These are phyloP conservation scores for Hyperoplus lanceolatus DNA, from an alignment of 2,797 vertebrate genomes.

Conservation along the genomic window DNA sequence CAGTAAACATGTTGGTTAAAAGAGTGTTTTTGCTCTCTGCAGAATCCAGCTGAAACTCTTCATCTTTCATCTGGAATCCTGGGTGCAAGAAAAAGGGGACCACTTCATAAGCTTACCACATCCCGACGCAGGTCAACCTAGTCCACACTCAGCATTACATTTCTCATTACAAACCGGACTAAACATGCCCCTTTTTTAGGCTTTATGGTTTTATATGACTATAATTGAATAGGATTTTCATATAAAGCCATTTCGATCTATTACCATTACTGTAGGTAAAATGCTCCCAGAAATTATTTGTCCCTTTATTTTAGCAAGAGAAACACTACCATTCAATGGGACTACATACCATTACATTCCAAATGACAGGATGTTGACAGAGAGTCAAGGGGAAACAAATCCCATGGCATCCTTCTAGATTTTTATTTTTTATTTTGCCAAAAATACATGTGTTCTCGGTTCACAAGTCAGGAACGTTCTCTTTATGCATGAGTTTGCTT, in stretches of 20 bases:
- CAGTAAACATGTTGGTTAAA: constrained; percentile 92
- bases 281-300: constrained; percentile 73
- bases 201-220: constrained; percentile 45
- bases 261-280: constrained; percentile 50
- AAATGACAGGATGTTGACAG: constrained; percentile 78
- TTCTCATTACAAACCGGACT: constrained; percentile 62
- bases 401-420: constrained; percentile 73
- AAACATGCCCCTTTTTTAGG: constrained; percentile 54
- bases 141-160: constrained; percentile 77
- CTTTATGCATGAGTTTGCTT: constrained; percentile 86
- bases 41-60: constrained; percentile 90
- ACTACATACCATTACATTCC: constrained; percentile 76
- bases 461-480: constrained; percentile 82
- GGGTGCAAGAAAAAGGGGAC: constrained; percentile 88
- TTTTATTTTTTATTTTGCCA: constrained; percentile 62
- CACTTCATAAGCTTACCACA: constrained; percentile 87
- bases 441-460: constrained; percentile 83
- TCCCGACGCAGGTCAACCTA: constrained; percentile 73
- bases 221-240: constrained; percentile 44
- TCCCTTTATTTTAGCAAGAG: constrained; percentile 54
- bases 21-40: constrained; percentile 91
- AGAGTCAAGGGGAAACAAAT: constrained; percentile 79
- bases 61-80: constrained; percentile 92
- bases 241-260: constrained; percentile 28
- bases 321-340: constrained; percentile 49